Base-by-base conservation (phyloP, 2,888 invertebrate genomes). In the Dynastes maya region DNA sequence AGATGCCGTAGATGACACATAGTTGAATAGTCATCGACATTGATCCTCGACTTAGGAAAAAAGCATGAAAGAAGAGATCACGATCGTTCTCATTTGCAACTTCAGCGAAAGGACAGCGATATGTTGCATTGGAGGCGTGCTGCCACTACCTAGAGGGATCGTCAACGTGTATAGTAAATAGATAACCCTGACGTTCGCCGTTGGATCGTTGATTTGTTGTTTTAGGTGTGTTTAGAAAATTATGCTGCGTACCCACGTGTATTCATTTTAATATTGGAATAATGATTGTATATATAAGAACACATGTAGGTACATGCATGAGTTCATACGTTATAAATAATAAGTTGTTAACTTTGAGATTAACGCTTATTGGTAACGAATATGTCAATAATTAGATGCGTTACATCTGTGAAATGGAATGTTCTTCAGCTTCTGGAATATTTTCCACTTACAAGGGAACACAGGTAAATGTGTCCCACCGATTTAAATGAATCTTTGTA, bases 161-260 rank as follows among this genome's bases (percentile, higher is more conserved):
- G 71, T 71, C 55, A n/a, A 37, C 4, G 37, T 13, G 37, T 71
- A 40, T 16, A 71, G 37, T 32, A 16, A 53, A 53, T 53, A 53
- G 53, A 13, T 32, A 71, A 71, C 71, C 71, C 71, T 71, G 55
- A 71, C 55, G 71, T 71, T 55, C 55, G 58, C 16, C 8, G 22
- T 58, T 22, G 22, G 16, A 58, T 8, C 55, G n/a, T 53, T 3
- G 55, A 58, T 16, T 16, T 58, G 16, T 58, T 58, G 16, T 8
- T 32, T 55, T 55, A 71, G 71, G 71, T 71, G 71, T 71, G 71
- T 71, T 71, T 16, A 55, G 55, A 6, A 55, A 70, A 71, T 58
- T 71, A 58, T 71, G 37, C 40, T 58, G 55, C 22, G 22, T 6
- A 22, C 65, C 65, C 65, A 67, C 65, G 45, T 45, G 45, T 40